Evolutionary conservation across 2,888 invertebrate species (phyloP).

Genomic region (Peribatodes rhomboidaria): DNA sequence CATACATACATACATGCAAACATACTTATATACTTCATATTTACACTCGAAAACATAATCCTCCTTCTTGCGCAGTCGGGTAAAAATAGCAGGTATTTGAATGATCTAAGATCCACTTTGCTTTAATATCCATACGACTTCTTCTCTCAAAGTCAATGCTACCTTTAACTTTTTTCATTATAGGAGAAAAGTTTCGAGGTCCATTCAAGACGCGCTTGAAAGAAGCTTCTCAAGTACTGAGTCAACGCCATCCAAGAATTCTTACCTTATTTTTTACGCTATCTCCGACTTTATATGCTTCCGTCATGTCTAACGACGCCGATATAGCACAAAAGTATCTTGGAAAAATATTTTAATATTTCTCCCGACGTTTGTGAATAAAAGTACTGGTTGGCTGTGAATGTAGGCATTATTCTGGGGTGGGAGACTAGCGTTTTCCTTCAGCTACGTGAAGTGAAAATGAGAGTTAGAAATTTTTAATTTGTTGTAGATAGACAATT

Average conservation of each 20-base stretch:
- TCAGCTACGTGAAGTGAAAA: neutral
- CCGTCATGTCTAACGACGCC: constrained; percentile 35
- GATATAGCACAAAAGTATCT: constrained; percentile 28
- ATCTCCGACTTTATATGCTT: constrained; percentile 36
- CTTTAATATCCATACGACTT: constrained; percentile 10
- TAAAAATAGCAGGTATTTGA: neutral
- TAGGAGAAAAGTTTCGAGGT: constrained; percentile 28
- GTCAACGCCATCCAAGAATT: constrained; percentile 29
- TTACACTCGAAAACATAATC: too few species aligned
- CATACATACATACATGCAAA: too few species aligned
- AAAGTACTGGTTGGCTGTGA: constrained; percentile 35
- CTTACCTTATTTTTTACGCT: constrained; percentile 36
- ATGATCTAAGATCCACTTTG: constrained; percentile 5
- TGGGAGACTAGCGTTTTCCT: neutral
- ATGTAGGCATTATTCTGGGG: constrained; percentile 36
- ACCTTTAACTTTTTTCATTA: constrained; percentile 33
- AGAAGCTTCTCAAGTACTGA: constrained; percentile 28
- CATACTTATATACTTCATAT: too few species aligned
- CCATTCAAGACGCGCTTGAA: constrained; percentile 29
- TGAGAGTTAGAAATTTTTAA: neutral
- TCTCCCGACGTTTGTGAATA: constrained; percentile 20
- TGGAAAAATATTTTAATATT: constrained; percentile 31
- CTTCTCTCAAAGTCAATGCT: constrained; percentile 22
- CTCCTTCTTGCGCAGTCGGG: too few species aligned
- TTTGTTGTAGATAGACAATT: neutral